Evolutionary conservation across 2,888 invertebrate species (phyloP).

Genomic region (Encarsia formosa): DNA sequence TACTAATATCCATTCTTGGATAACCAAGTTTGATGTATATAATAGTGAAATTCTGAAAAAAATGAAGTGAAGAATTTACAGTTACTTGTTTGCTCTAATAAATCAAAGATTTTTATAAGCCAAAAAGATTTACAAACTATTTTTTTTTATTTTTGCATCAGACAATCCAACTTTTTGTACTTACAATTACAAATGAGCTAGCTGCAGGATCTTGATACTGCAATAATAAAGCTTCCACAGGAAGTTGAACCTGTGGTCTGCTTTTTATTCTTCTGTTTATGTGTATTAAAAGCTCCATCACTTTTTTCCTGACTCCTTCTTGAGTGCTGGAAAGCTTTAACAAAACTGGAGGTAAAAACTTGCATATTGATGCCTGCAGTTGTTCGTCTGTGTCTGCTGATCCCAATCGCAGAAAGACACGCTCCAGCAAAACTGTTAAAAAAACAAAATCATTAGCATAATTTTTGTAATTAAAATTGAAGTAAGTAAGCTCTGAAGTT

Average conservation of each 20-base stretch:
- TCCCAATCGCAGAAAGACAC: slow-evolving; percentile 84
- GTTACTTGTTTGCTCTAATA: background rate
- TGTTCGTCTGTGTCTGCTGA: slow-evolving; percentile 87
- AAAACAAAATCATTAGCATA: background rate
- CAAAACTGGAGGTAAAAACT: slow-evolving; percentile 83
- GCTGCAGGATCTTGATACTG: slow-evolving; percentile 76
- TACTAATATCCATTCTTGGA: slow-evolving; percentile 71
- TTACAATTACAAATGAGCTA: slow-evolving; percentile 74
- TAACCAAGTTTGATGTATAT: slow-evolving; percentile 92
- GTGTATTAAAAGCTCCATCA: slow-evolving; percentile 88
- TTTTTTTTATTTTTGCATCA: background rate
- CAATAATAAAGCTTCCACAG: slow-evolving; percentile 75
- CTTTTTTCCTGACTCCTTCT: slow-evolving; percentile 79
- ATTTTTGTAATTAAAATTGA: too few species aligned
- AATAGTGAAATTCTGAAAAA: slow-evolving; percentile 80
- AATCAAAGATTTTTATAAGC: background rate
- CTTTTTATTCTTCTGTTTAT: slow-evolving; percentile 87
- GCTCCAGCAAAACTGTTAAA: slow-evolving; percentile 72
- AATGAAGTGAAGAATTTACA: slow-evolving; percentile 26
- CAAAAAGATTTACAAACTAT: slow-evolving; percentile 8
- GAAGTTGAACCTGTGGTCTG: slow-evolving; percentile 77
- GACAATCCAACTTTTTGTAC: slow-evolving; percentile 36
- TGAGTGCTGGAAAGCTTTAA: slow-evolving; percentile 84
- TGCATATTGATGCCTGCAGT: slow-evolving; percentile 72
- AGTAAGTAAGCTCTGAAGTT: too few species aligned